phyloP scores from a whole-genome alignment of 2,888 invertebrate species.

The Scaptomyza parva region DNA sequence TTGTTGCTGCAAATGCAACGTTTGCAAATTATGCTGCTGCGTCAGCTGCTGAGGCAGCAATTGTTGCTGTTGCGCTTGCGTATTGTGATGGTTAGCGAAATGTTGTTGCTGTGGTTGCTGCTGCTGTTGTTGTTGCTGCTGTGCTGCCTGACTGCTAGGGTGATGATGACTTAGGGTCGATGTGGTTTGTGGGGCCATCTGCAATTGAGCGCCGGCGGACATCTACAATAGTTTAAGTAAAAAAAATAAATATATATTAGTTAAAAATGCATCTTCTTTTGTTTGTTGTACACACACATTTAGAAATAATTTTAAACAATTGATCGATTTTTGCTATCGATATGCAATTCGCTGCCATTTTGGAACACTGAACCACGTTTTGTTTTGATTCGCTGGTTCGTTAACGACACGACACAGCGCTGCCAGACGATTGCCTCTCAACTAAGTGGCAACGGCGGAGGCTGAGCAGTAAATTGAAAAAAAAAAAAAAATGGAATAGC shows the following conservation, averaged over 20 bases:
- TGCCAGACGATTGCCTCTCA: slow-evolving; percentile 42
- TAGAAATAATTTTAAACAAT: neutral
- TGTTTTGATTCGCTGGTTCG: slow-evolving; percentile 71
- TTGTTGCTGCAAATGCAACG: slow-evolving; percentile 66
- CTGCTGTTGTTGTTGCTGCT: slow-evolving; percentile 61
- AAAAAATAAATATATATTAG: slow-evolving; percentile 24
- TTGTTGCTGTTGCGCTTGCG: slow-evolving; percentile 67
- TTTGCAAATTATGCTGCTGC: slow-evolving; percentile 65
- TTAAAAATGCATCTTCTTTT: neutral
- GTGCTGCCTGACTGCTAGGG: slow-evolving; percentile 73
- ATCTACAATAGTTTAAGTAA: slow-evolving; percentile 87
- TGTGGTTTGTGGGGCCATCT: slow-evolving; percentile 98
- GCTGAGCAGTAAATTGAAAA: slow-evolving; percentile 33
- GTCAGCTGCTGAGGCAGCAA: slow-evolving; percentile 48
- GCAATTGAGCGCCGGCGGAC: slow-evolving; percentile 98
- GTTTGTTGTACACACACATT: neutral
- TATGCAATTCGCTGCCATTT: slow-evolving; percentile 29
- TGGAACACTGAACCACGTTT: slow-evolving; percentile 57
- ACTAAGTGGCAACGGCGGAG: slow-evolving; percentile 62
- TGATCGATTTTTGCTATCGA: slow-evolving; percentile 39
- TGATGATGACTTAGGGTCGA: slow-evolving; percentile 85
- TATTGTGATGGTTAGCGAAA: slow-evolving; percentile 70
- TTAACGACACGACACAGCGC: slow-evolving; percentile 28
- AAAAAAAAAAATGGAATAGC: slow-evolving; percentile 41
- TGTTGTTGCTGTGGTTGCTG: slow-evolving; percentile 63